A percentile compares a stretch with the other conserved stretches of the same genome.
Evolutionary conservation across 2,113 vertebrate species (phyloP).

Genomic region (Eurypyga helias): DNA sequence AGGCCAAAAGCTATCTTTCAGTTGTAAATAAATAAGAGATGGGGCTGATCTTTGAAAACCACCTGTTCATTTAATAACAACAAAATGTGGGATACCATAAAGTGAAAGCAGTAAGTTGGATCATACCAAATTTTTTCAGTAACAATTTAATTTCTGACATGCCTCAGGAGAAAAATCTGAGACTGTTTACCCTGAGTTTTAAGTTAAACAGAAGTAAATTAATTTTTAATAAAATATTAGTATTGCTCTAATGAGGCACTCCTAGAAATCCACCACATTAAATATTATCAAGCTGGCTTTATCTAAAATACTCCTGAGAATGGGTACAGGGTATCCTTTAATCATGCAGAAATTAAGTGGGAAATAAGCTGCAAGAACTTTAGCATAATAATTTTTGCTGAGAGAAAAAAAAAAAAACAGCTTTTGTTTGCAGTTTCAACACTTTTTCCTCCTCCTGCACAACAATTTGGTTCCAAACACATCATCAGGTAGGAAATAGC

Average conservation of each 20-base stretch:
- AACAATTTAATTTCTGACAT: not conserved
- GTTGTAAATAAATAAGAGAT: not conserved
- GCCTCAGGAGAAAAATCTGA: constrained; percentile 34
- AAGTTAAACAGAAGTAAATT: constrained; percentile 47
- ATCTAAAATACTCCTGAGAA: constrained; percentile 42
- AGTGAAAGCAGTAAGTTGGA: not conserved
- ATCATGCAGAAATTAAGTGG: constrained; percentile 39
- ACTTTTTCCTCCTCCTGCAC: not conserved
- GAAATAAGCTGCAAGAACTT: constrained; percentile 37
- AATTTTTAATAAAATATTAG: constrained; percentile 63
- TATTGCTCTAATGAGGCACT: not conserved
- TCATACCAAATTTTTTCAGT: not conserved
- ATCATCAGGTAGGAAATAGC: not conserved
- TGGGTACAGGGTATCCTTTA: not conserved
- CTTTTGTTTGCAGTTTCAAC: not conserved
- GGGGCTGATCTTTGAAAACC: not conserved
- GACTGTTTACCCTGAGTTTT: constrained; percentile 36
- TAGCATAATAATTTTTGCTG: not conserved
- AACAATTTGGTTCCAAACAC: not conserved
- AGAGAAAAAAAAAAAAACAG: not conserved
- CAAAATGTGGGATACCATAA: not conserved
- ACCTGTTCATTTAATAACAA: not conserved
- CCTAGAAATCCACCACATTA: constrained; percentile 17
- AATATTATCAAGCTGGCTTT: constrained; percentile 28
- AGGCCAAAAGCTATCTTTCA: not conserved